A percentile compares a stretch with the other conserved stretches of the same genome.
Evolutionary conservation across 2,113 vertebrate species (phyloP).

Genomic region (Dinomys branickii): DNA sequence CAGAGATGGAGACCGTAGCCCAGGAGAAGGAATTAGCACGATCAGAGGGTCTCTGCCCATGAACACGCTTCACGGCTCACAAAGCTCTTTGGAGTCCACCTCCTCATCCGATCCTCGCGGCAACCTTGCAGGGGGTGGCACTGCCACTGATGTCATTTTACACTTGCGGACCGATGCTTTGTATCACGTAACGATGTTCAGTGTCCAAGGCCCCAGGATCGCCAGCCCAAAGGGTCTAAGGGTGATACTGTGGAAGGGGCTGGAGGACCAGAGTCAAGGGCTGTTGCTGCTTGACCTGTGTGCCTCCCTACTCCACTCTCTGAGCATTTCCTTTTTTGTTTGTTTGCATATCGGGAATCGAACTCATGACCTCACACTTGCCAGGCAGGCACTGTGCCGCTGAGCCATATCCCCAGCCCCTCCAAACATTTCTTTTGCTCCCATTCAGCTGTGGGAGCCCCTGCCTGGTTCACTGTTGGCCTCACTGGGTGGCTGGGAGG

Average conservation of each 20-base stretch:
- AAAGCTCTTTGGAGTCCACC: neutral
- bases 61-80: neutral
- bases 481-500: neutral
- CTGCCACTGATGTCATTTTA: neutral
- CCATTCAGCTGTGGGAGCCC: neutral
- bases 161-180: neutral
- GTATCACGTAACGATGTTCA: neutral
- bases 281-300: neutral
- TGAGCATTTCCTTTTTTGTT: neutral
- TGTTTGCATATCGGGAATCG: too few species aligned
- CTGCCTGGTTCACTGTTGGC: neutral
- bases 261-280: neutral
- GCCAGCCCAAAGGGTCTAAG: neutral
- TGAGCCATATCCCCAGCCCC: too few species aligned
- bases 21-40: neutral
- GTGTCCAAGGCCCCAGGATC: neutral
- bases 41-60: neutral
- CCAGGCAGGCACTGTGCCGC: too few species aligned
- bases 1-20: neutral
- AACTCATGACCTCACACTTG: too few species aligned
- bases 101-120: neutral
- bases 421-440: neutral
- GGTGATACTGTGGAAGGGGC: accelerated
- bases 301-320: neutral
- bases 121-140: neutral